Evolutionary conservation across 1,140 invertebrate species (phyloP), one percentile per base, ranked within the genome.

Genomic region (Drosophila teissieri): DNA sequence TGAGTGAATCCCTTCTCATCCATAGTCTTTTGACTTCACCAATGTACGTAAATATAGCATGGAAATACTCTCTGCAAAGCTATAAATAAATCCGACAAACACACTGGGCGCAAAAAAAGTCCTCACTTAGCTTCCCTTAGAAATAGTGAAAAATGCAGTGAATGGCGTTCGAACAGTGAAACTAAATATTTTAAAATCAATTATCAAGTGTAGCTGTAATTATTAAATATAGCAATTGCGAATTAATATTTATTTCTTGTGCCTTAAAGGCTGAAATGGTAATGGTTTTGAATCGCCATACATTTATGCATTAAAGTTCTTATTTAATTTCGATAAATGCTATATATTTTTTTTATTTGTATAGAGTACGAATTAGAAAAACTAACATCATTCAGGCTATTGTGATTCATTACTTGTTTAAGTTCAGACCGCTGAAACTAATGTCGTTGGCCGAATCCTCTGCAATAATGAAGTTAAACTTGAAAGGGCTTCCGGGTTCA

Each of bases 401-500:
- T 15, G 46, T 14, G 14, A n/a, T 48, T 15, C 11, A 31, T 14
- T 34, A 51, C 3, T 52, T 52, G 19, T 52, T 52, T 12, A 52
- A 36, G 6, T 19, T 55, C 51, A 80, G 54, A 7, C 64, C 61
- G 19, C 61, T 62, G 2, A 91, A 53, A 44, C 89, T 89, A 3
- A 91, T 81, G 45, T 78, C 72, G 7, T 91, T 73, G n/a, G 80
- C 39, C 1, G 61, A 64, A 34, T 62, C 64, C 34, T 85, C 65
- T 6, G 82, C 74, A 37, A 90, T 62, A 4, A 48, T 48, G 91
- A 94, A 94, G 86, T 94, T 94, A 85, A 94, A 95, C 74, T 92
- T 93, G 81, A 95, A 94, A 11, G 80, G 88, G 84, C 91, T 65
- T 91, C 90, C 51, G 81, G 69, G 85, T 31, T 31, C 31, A 31